phyloP scores from a whole-genome alignment of 2,113 vertebrate species.

The Megaptera novaeangliae region DNA sequence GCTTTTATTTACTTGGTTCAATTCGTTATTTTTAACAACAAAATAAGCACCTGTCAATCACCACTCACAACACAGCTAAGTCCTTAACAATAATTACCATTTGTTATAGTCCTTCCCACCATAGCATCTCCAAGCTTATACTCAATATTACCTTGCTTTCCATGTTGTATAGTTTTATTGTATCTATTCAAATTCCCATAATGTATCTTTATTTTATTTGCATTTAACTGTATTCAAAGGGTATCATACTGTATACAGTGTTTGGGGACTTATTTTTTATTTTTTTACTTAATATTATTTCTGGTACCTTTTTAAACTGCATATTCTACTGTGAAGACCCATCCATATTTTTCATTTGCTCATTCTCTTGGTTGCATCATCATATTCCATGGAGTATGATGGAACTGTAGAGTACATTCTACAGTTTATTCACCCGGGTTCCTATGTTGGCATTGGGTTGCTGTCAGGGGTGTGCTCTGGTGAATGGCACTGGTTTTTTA shows the following conservation, averaged over 20 bases:
- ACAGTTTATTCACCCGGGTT: accelerated
- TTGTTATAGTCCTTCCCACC: neutral
- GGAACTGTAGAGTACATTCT: too few species aligned
- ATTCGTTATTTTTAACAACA: neutral
- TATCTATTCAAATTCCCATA: neutral
- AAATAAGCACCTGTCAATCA: neutral
- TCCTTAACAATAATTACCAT: neutral
- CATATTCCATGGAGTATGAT: accelerated
- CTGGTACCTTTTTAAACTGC: neutral
- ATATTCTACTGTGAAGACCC: neutral
- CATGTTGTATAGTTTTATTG: neutral
- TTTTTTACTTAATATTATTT: neutral
- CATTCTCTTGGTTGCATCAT: neutral
- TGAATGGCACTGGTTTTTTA: too few species aligned
- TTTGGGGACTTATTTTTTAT: neutral
- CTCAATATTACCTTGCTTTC: neutral
- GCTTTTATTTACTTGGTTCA: neutral
- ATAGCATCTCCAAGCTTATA: too few species aligned
- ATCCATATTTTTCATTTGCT: accelerated
- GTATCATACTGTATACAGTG: accelerated
- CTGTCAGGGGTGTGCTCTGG: neutral
- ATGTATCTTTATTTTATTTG: neutral
- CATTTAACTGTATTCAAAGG: neutral
- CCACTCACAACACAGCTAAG: accelerated
- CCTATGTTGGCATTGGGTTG: accelerated